A percentile compares a stretch with the other conserved stretches of the same genome.
phyloP scores from a whole-genome alignment of 23 tunicate species.

The Styela clava region DNA sequence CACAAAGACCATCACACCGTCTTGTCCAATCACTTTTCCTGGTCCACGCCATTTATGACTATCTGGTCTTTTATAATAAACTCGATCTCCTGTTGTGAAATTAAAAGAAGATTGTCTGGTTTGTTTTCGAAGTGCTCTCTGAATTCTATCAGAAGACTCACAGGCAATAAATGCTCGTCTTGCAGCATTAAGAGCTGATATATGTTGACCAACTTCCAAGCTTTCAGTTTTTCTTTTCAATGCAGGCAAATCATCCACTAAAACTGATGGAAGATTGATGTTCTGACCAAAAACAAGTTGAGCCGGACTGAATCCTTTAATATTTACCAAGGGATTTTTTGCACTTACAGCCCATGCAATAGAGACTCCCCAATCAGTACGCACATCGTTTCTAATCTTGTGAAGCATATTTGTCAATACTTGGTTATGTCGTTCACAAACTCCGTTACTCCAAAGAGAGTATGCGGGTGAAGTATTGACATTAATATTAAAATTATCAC shows the following conservation, averaged over 20 bases:
- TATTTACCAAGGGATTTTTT: slow-evolving; percentile 11
- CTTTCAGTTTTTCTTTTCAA: slow-evolving; percentile 16
- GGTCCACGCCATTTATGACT: too few relatives aligned
- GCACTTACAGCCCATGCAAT: slow-evolving; percentile 26
- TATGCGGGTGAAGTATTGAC: slow-evolving; percentile 22
- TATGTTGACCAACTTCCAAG: neutral
- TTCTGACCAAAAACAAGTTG: slow-evolving; percentile 24
- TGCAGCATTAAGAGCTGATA: too few relatives aligned
- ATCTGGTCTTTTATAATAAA: too few relatives aligned
- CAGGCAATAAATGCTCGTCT: too few relatives aligned
- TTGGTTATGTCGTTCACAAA: slow-evolving; percentile 29
- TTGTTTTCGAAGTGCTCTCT: too few relatives aligned
- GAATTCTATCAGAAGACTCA: too few relatives aligned
- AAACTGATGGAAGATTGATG: neutral
- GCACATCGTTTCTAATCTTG: neutral
- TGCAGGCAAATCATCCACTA: slow-evolving; percentile 2
- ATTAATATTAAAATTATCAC: slow-evolving; percentile 5
- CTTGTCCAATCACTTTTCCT: too few relatives aligned
- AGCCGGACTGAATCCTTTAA: slow-evolving; percentile 13
- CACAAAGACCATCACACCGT: slow-evolving; percentile 9
- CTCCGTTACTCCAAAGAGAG: slow-evolving; percentile 31
- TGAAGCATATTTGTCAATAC: neutral
- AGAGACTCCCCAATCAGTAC: slow-evolving; percentile 1
- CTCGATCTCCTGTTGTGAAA: too few relatives aligned
- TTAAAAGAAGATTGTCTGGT: too few relatives aligned